Percentiles rank a stretch among this genome's conserved stretches.
Evolutionary conservation across 2,113 vertebrate species (phyloP).

Genomic region (Aphelocoma coerulescens): DNA sequence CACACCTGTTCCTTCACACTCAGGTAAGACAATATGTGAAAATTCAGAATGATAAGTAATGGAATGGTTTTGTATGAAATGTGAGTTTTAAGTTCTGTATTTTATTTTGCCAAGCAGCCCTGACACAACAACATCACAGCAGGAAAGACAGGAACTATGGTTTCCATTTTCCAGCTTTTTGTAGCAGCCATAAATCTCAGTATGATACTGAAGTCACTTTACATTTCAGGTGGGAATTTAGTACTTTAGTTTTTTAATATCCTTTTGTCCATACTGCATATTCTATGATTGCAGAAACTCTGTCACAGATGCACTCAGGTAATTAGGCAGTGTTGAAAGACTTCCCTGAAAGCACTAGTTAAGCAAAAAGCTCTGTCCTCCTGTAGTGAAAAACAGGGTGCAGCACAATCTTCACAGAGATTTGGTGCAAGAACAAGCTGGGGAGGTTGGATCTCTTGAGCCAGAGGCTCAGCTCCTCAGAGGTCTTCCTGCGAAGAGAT

Average conservation of each 20-base stretch:
- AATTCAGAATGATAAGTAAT: neutral
- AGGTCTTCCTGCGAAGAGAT: neutral
- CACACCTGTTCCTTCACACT: neutral
- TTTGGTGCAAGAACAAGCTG: neutral
- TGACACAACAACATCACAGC: neutral
- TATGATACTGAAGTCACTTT: neutral
- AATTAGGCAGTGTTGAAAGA: neutral
- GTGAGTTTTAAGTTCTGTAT: neutral
- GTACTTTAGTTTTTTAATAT: neutral
- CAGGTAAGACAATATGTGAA: neutral
- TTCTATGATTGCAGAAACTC: neutral
- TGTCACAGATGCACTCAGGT: neutral
- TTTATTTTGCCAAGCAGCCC: neutral
- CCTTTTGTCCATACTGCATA: neutral
- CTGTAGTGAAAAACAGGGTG: neutral
- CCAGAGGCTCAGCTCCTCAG: neutral
- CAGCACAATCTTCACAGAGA: neutral
- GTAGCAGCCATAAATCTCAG: neutral
- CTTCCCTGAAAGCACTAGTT: neutral
- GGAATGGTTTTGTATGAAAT: neutral
- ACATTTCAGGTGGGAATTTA: neutral
- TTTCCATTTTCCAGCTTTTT: slow-evolving; percentile 7
- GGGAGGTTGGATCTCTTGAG: neutral
- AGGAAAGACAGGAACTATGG: neutral
- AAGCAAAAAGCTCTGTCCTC: neutral